Evolutionary conservation across 2,113 vertebrate genomes (phyloP).

Genomic region (Chionis minor): DNA sequence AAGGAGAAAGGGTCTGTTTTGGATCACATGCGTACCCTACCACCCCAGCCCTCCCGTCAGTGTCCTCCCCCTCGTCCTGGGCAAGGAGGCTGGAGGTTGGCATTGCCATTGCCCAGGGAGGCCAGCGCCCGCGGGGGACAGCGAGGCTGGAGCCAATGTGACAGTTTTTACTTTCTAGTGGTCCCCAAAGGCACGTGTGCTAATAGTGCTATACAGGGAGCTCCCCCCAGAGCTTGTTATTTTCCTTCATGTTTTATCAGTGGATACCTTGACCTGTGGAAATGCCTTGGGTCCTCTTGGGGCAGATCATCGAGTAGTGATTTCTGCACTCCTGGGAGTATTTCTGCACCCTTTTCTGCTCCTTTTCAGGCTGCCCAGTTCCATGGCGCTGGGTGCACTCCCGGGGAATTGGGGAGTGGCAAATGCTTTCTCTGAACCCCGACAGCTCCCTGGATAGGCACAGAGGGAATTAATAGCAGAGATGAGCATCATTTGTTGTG

Average conservation of each 20-base stretch:
- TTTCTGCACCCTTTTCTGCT: not conserved
- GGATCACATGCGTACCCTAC: not conserved
- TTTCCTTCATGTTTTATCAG: not conserved
- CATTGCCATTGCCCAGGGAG: not conserved
- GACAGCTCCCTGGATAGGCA: not conserved
- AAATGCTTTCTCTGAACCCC: not conserved
- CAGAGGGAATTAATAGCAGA: not conserved
- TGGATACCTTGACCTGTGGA: not conserved
- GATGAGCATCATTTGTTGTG: not conserved
- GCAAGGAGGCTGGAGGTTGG: not conserved
- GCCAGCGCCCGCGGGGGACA: fast-evolving
- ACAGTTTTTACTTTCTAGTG: not conserved
- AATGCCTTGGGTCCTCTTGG: not conserved
- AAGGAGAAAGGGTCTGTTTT: not conserved
- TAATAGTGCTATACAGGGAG: not conserved
- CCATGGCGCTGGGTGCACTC: not conserved
- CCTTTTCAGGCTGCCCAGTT: not conserved
- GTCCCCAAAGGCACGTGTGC: not conserved
- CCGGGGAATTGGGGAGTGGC: not conserved
- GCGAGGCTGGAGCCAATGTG: not conserved
- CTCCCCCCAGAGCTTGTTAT: not conserved
- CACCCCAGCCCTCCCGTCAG: not conserved
- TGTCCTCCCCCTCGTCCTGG: not conserved
- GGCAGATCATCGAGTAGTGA: not conserved
- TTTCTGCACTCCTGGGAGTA: not conserved